These are phyloP conservation scores for Urechis unicinctus DNA, from an alignment of 2,888 invertebrate species.

Conservation along the genomic window DNA sequence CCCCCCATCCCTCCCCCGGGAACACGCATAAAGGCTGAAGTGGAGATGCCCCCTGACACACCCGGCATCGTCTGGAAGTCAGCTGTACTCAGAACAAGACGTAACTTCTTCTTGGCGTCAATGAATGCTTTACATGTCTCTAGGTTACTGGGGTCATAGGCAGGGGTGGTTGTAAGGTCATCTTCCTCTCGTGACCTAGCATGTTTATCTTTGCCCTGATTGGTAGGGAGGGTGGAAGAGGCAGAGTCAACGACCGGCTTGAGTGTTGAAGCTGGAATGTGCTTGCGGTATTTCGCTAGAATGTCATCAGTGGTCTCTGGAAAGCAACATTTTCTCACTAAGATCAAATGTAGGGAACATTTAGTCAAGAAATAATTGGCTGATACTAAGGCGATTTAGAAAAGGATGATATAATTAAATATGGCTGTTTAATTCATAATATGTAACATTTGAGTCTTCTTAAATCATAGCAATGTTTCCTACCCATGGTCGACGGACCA, in stretches of 20 bases:
- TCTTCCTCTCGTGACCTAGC: slow-evolving; percentile 16
- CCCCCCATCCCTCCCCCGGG: not conserved
- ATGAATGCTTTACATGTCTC: slow-evolving; percentile 60
- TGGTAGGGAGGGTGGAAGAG: not conserved
- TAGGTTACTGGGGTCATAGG: slow-evolving; percentile 55
- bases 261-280: slow-evolving; percentile 15
- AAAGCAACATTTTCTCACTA: no score
- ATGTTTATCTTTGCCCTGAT: not conserved
- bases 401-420: no score
- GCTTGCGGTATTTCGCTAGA: slow-evolving; percentile 81
- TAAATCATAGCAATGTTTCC: not conserved
- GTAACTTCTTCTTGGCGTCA: slow-evolving; percentile 80
- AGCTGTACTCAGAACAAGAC: slow-evolving; percentile 82
- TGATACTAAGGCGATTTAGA: no score
- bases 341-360: no score
- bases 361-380: no score
- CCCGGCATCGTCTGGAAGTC: slow-evolving; percentile 53
- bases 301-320: slow-evolving; percentile 83
- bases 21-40: not conserved
- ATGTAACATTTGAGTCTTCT: not conserved
- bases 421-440: not conserved
- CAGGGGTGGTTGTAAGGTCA: slow-evolving; percentile 27
- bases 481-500: not conserved
- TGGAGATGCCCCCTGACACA: not conserved
- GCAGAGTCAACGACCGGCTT: not conserved